phyloP scores from a whole-genome alignment of 2,888 invertebrate genomes.

The Synanthedon formicaeformis region DNA sequence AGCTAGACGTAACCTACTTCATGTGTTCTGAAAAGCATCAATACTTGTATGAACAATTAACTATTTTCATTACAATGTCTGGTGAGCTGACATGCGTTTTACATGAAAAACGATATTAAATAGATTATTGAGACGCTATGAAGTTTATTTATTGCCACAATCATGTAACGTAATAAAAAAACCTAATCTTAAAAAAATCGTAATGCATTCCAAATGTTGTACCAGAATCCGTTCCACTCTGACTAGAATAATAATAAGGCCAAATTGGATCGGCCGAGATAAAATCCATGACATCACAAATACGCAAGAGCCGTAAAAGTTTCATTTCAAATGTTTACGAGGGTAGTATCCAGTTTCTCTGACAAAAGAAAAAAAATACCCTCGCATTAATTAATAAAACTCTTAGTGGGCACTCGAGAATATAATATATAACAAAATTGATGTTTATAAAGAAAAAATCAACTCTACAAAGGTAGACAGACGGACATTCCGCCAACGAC shows the following conservation, averaged over 20 bases:
- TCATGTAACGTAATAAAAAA: not conserved
- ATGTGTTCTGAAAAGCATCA: too few relatives aligned
- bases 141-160: not conserved
- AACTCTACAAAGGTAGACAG: slow-evolving; percentile 35
- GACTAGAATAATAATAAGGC: slow-evolving; percentile 63
- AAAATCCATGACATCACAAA: slow-evolving; percentile 29
- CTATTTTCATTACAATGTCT: too few relatives aligned
- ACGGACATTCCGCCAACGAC: slow-evolving; percentile 33
- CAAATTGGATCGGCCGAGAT: slow-evolving; percentile 54
- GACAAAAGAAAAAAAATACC: too few relatives aligned
- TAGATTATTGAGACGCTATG: too few relatives aligned
- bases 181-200: slow-evolving; percentile 23
- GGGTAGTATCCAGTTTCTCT: too few relatives aligned
- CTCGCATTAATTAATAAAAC: not conserved
- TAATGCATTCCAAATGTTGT: slow-evolving; percentile 55
- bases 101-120: too few relatives aligned
- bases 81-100: too few relatives aligned
- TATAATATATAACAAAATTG: not conserved
- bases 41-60: too few relatives aligned
- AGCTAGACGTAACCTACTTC: too few relatives aligned
- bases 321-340: not conserved
- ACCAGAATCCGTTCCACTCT: slow-evolving; percentile 45
- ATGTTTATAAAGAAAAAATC: slow-evolving; percentile 9
- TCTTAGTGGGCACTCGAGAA: not conserved
- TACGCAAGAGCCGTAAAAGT: not conserved